phyloP scores from a whole-genome alignment of 2,888 invertebrate genomes.

The Barypeithes pellucidus region DNA sequence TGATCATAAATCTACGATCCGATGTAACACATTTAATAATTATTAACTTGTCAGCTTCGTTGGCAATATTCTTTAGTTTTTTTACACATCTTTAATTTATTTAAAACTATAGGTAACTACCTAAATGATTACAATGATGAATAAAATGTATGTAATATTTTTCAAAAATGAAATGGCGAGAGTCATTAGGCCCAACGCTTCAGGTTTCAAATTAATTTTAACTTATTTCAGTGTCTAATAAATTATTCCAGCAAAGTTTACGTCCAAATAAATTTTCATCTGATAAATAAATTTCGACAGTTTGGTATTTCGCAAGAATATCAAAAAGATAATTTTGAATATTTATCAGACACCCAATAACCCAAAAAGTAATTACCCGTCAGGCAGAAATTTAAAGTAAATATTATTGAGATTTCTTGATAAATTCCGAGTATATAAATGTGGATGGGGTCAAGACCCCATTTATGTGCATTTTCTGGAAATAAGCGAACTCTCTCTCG shows the following conservation, averaged over 20 bases:
- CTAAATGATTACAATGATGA: too few relatives aligned
- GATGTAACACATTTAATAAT: too few relatives aligned
- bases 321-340: conserved; percentile 17
- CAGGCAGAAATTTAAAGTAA: conserved; percentile 35
- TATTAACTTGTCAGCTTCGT: too few relatives aligned
- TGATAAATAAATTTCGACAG: conserved; percentile 6
- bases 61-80: too few relatives aligned
- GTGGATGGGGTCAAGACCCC: conserved; percentile 52
- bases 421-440: conserved; percentile 32
- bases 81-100: too few relatives aligned
- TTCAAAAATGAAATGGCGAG: too few relatives aligned
- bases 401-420: conserved; percentile 38
- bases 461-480: conserved; percentile 50
- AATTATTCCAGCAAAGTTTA: background rate
- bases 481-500: conserved; percentile 44
- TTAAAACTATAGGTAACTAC: too few relatives aligned
- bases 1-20: too few relatives aligned
- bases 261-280: background rate
- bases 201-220: background rate
- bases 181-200: too few relatives aligned
- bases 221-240: background rate
- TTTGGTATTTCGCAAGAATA: conserved; percentile 13
- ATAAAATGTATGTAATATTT: too few relatives aligned
- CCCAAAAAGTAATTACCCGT: conserved; percentile 19
- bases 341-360: conserved; percentile 22